Base-by-base conservation (phyloP, 1,140 invertebrate genomes). In the Phthorimaea operculella region DNA sequence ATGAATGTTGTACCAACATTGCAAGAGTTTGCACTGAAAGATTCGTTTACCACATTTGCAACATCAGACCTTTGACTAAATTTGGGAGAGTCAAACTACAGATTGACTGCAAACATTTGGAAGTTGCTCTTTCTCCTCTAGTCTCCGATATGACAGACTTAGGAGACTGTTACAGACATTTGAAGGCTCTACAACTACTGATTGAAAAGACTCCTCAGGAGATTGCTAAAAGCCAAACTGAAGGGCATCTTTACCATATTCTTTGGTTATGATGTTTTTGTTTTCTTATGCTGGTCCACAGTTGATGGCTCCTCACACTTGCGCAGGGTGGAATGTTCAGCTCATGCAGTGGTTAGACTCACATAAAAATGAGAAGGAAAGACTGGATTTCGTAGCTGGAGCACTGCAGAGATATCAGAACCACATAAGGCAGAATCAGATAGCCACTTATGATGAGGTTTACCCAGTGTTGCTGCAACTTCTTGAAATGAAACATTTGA, bases 311-410 rank as follows among this genome's bases (percentile, higher is more conserved):
- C 95, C 96, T 0, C 94, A 97, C 86, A 86, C 91, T 53, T 92
- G 90, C 61, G 90, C 90, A 1, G 89, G 89, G 51, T 98, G 96
- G 96, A 94, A 93, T 14, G 86, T 95, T n/a, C 89, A 93, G 62
- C 88, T 98, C 52, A 93, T 94, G 36, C 89, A 93, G 57, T 98
- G 96, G 96, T 78, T 98, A 57, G 94, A 96, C 72, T 90, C 90
- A 39, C 94, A 97, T 78, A 87, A 88, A 16, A 89, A 87, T 57
- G 96, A 98, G 75, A 89, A 88, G 48, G 95, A 98, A 59, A 79
- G 87, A 55, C 64, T 91, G 18, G 89, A 91, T 64, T 86, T 90
- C 63, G 88, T 91, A 0, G 88, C 90, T 3, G 90, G 90, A 0
- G 90, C 90, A 10, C 60, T 91, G 16, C 89, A 91, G 62, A 80